A percentile compares a stretch with the other conserved stretches of the same genome.
These are phyloP conservation scores for Fopius arisanus DNA, from an alignment of 1,140 invertebrate species.

Conservation along the genomic window DNA sequence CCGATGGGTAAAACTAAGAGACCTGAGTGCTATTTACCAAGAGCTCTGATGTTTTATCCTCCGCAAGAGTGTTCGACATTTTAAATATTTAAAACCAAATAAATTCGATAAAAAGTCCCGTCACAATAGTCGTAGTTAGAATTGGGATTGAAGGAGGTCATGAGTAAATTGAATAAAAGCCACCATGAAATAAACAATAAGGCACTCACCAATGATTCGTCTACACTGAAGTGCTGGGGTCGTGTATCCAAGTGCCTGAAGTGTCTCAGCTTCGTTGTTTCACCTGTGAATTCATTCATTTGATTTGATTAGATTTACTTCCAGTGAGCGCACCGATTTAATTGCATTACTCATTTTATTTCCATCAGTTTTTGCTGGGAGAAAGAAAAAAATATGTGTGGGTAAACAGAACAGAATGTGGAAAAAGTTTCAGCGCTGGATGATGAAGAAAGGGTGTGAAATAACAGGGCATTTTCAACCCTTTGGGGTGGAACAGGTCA, in stretches of 20 bases:
- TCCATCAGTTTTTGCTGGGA: neutral
- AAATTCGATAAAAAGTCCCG: neutral
- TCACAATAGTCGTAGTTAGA: neutral
- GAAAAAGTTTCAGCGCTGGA: neutral
- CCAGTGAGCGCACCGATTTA: neutral
- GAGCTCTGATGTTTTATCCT: neutral
- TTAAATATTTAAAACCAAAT: neutral
- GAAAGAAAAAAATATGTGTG: neutral
- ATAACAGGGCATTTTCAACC: constrained; percentile 10
- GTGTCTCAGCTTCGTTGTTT: constrained; percentile 54
- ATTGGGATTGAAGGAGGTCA: neutral
- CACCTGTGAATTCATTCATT: constrained; percentile 44
- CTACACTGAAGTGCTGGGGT: constrained; percentile 41
- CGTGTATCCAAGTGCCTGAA: constrained; percentile 53
- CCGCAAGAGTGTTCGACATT: neutral
- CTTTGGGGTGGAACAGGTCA: constrained; percentile 6
- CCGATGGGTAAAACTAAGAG: neutral
- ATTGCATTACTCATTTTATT: neutral
- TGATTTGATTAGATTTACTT: neutral
- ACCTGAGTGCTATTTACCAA: neutral
- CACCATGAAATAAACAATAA: constrained; percentile 27
- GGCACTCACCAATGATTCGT: constrained; percentile 54
- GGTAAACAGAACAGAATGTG: neutral
- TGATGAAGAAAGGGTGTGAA: neutral
- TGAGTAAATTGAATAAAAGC: constrained; percentile 43